These are phyloP conservation scores for Tinea semifulvella DNA, from an alignment of 2,888 invertebrate species.

Conservation along the genomic window DNA sequence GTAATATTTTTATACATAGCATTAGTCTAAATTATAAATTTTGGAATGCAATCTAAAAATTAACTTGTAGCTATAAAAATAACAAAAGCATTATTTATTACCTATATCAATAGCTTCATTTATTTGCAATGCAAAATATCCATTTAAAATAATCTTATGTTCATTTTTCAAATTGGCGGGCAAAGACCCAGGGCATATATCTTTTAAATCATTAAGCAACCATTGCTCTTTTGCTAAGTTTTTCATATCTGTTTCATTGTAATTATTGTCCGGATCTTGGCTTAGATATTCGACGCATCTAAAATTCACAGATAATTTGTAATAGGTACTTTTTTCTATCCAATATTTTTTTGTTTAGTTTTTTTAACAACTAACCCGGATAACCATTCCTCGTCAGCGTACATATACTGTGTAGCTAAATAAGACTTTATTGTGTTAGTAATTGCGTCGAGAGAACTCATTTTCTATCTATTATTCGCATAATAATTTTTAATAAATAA, in stretches of 20 bases:
- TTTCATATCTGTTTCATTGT: slow-evolving; percentile 56
- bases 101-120: slow-evolving; percentile 70
- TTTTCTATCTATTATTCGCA: slow-evolving; percentile 6
- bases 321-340: not conserved
- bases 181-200: slow-evolving; percentile 69
- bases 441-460: slow-evolving; percentile 14
- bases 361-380: slow-evolving; percentile 32
- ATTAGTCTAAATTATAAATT: not conserved
- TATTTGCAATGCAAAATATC: slow-evolving; percentile 70
- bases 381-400: slow-evolving; percentile 48
- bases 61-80: not conserved
- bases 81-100: slow-evolving; percentile 23
- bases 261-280: slow-evolving; percentile 41
- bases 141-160: slow-evolving; percentile 53
- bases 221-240: slow-evolving; percentile 71
- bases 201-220: slow-evolving; percentile 70
- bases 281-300: slow-evolving; percentile 66
- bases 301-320: slow-evolving; percentile 15
- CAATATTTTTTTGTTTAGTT: not conserved
- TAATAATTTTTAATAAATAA: no score
- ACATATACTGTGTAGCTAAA: slow-evolving; percentile 40
- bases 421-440: slow-evolving; percentile 35
- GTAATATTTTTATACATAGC: not conserved
- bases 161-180: slow-evolving; percentile 62
- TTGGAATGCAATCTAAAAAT: not conserved